Evolutionary conservation across 2,797 vertebrate species (phyloP).

Genomic region (Tarsius wallacei): DNA sequence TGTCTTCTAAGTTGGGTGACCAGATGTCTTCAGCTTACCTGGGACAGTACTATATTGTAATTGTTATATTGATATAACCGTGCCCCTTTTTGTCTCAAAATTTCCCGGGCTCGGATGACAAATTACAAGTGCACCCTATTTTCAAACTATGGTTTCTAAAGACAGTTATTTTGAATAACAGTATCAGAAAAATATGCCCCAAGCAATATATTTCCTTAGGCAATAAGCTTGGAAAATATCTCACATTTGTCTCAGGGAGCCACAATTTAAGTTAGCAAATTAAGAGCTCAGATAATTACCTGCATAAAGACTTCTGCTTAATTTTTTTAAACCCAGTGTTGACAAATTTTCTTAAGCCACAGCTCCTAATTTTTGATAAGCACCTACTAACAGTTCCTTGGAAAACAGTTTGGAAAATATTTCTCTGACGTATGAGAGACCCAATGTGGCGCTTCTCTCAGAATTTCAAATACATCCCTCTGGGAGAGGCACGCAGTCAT

Average conservation of each 20-base stretch:
- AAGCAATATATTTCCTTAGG: neutral
- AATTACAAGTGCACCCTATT: neutral
- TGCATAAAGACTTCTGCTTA: neutral
- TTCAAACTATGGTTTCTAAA: constrained; percentile 13
- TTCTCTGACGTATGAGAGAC: neutral
- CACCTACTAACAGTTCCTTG: neutral
- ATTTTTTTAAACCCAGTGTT: neutral
- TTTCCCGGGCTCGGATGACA: neutral
- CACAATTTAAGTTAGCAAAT: neutral
- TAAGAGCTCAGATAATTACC: neutral
- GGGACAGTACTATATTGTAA: neutral
- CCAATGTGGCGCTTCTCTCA: neutral
- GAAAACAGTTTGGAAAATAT: neutral
- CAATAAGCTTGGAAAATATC: neutral
- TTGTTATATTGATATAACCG: neutral
- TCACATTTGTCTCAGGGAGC: constrained; percentile 7
- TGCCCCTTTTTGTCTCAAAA: neutral
- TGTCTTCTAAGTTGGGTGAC: neutral
- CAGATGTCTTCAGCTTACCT: neutral
- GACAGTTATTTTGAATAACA: neutral
- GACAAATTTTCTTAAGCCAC: neutral
- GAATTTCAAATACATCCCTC: neutral
- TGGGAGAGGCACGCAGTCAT: neutral
- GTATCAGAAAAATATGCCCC: neutral
- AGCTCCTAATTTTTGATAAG: constrained; percentile 13